phyloP scores from a whole-genome alignment of 2,888 invertebrate species.

The Alentia gelatinosa region DNA sequence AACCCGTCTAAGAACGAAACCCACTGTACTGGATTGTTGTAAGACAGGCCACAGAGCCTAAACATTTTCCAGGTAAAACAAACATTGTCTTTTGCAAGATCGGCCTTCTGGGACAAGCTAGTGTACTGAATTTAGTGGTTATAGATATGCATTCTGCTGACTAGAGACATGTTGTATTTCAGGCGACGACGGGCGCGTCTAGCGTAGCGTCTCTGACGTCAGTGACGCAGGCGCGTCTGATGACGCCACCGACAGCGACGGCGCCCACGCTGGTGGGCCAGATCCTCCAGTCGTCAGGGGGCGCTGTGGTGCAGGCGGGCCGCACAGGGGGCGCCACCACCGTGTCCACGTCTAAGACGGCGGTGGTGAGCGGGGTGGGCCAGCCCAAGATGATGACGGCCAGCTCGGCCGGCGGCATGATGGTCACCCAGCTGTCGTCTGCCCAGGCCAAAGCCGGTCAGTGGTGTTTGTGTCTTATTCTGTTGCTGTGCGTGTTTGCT shows the following conservation, averaged over 20 bases:
- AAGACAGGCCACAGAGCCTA: too few species aligned
- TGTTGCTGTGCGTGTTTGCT: background rate
- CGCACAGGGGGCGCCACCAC: background rate
- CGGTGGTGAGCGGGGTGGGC: background rate
- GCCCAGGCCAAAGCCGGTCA: background rate
- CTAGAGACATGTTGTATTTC: too few species aligned
- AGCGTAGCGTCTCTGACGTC: background rate
- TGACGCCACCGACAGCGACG: background rate
- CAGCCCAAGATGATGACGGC: background rate
- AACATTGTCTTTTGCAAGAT: too few species aligned
- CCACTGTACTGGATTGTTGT: too few species aligned
- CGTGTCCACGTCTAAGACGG: background rate
- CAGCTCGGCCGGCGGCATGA: background rate
- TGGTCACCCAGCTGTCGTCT: conserved; percentile 32
- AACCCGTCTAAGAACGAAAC: too few species aligned
- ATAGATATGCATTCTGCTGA: too few species aligned
- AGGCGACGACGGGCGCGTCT: background rate
- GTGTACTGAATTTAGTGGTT: too few species aligned
- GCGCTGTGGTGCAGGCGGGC: conserved; percentile 13
- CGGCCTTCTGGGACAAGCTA: too few species aligned
- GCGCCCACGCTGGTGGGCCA: conserved; percentile 56
- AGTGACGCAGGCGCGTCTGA: background rate
- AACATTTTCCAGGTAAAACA: too few species aligned
- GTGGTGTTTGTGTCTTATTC: background rate
- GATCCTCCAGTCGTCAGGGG: conserved; percentile 52